phyloP scores from a whole-genome alignment of 37 sponge, comb jelly and placozoan genomes.

The Dysidea cf. avara region DNA sequence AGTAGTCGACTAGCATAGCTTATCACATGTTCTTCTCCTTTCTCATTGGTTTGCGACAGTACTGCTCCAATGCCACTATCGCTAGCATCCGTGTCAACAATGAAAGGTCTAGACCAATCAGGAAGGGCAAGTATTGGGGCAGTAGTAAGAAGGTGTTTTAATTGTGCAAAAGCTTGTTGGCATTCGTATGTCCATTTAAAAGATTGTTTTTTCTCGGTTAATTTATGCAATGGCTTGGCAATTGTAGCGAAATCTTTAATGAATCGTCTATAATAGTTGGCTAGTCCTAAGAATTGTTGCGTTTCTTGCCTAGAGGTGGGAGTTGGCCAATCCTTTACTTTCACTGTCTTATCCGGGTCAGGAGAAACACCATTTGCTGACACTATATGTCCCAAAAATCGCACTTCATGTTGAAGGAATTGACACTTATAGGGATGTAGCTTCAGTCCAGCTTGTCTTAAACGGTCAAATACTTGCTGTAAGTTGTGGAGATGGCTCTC shows the following conservation, averaged over 20 bases:
- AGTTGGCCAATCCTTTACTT: slow-evolving; percentile 21
- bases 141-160: slow-evolving; percentile 7
- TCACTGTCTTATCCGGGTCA: slow-evolving; percentile 7
- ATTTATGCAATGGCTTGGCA: slow-evolving; percentile 30
- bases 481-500: no score
- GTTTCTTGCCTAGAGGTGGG: slow-evolving; percentile 27
- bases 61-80: no score
- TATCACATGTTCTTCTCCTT: no score
- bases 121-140: slow-evolving; percentile 48
- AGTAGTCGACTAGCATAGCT: no score
- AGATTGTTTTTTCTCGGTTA: neutral
- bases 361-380: no score
- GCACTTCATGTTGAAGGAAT: slow-evolving; percentile 10
- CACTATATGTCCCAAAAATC: slow-evolving; percentile 31
- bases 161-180: slow-evolving; percentile 23
- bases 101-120: no score
- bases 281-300: no score
- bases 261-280: no score
- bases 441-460: slow-evolving; percentile 17
- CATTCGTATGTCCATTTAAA: slow-evolving; percentile 27
- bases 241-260: no score
- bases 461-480: no score
- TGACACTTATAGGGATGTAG: slow-evolving; percentile 1
- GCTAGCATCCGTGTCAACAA: no score
- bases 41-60: no score